phyloP scores from a whole-genome alignment of 2,888 invertebrate species.

The Cartodere bifasciata region DNA sequence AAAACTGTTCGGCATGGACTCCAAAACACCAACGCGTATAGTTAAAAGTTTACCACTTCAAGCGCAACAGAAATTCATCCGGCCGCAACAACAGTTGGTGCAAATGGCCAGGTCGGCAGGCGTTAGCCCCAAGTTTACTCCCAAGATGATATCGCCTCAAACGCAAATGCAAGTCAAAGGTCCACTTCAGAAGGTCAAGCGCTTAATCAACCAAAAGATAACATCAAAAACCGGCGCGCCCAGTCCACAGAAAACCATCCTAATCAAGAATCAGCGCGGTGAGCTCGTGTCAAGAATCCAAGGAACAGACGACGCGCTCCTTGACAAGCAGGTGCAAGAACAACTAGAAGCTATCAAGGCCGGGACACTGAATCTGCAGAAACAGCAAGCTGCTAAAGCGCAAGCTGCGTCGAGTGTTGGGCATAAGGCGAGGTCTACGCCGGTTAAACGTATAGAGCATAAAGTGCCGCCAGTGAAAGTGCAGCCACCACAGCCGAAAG shows the following conservation, averaged over 20 bases:
- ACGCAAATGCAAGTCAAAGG: constrained; percentile 4
- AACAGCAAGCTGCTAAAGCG: constrained; percentile 14
- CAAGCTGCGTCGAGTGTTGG: too few relatives aligned
- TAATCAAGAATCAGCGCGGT: constrained; percentile 32
- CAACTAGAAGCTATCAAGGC: constrained; percentile 34
- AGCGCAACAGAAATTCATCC: constrained; percentile 1
- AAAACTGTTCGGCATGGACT: constrained; percentile 43
- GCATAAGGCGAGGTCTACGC: neutral
- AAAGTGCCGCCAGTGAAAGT: too few relatives aligned
- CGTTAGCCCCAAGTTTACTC: too few relatives aligned
- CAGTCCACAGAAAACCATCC: constrained; percentile 29
- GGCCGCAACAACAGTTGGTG: too few relatives aligned
- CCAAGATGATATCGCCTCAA: constrained; percentile 4
- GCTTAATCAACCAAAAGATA: constrained; percentile 7
- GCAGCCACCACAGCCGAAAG: too few relatives aligned
- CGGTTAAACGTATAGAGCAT: too few relatives aligned
- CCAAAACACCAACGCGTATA: constrained; percentile 11
- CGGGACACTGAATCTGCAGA: constrained; percentile 18
- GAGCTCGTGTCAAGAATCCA: constrained; percentile 31
- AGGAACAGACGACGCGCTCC: constrained; percentile 26
- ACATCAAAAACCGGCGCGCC: constrained; percentile 14
- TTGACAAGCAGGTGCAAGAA: constrained; percentile 31
- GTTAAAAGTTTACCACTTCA: too few relatives aligned
- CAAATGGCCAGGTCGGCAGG: too few relatives aligned
- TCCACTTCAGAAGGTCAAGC: constrained; percentile 5